These are phyloP conservation scores for Oreotrochilus melanogaster DNA, from an alignment of 2,113 vertebrate genomes.

Conservation along the genomic window DNA sequence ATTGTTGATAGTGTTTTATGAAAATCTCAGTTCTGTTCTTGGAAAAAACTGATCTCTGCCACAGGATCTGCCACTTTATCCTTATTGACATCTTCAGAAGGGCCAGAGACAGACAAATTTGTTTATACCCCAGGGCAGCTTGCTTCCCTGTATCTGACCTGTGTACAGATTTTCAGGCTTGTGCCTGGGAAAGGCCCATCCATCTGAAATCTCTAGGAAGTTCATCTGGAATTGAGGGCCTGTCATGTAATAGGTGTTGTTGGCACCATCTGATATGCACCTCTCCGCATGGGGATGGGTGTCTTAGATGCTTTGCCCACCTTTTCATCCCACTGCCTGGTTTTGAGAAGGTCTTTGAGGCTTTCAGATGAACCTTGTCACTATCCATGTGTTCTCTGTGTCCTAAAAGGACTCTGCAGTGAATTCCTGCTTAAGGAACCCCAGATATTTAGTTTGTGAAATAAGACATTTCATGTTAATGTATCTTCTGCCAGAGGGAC, in stretches of 20 bases:
- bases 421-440: neutral
- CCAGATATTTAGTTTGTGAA: neutral
- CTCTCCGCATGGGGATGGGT: neutral
- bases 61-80: neutral
- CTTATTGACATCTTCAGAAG: neutral
- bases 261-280: neutral
- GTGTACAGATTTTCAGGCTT: neutral
- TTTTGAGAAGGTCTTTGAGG: neutral
- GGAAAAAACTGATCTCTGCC: neutral
- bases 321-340: neutral
- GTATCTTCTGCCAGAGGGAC: neutral
- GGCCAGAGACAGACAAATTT: neutral
- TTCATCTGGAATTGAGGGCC: neutral
- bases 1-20: neutral
- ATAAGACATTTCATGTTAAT: neutral
- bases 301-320: neutral
- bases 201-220: neutral
- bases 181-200: neutral
- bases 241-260: accelerated
- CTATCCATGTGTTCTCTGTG: neutral
- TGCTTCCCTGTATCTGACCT: neutral
- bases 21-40: neutral
- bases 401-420: neutral
- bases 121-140: neutral
- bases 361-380: neutral